These are phyloP conservation scores for Osmerus mordax DNA, from an alignment of 2,113 vertebrate genomes.

Conservation along the genomic window DNA sequence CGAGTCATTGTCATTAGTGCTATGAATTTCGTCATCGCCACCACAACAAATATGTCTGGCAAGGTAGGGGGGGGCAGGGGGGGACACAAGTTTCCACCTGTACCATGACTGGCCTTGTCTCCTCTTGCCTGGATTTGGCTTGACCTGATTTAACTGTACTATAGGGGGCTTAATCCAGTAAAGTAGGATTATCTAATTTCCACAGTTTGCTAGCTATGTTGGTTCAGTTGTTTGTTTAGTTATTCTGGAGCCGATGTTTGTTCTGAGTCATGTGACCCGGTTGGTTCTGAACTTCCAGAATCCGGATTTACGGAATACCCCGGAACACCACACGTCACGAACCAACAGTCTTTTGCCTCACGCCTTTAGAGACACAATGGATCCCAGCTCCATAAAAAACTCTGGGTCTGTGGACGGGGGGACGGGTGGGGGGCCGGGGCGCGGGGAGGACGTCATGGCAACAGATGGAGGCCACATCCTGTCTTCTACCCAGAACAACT, in stretches of 20 bases:
- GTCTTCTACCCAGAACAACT: conserved; percentile 43
- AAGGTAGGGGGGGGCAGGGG: neutral
- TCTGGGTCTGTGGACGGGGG: conserved; percentile 21
- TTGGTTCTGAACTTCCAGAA: too few relatives aligned
- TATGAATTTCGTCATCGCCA: neutral
- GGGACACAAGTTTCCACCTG: conserved; percentile 9
- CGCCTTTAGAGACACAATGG: too few relatives aligned
- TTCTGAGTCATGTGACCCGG: too few relatives aligned
- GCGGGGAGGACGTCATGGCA: conserved; percentile 1
- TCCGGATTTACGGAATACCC: too few relatives aligned
- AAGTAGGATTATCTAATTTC: too few relatives aligned
- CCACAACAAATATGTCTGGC: conserved; percentile 2
- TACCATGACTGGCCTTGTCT: conserved; percentile 15
- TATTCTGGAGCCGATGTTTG: too few relatives aligned
- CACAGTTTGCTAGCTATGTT: too few relatives aligned
- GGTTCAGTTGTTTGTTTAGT: too few relatives aligned
- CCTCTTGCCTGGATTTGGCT: conserved; percentile 19
- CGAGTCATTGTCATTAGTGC: conserved; percentile 4
- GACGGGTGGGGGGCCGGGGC: conserved; percentile 6
- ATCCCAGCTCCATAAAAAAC: neutral
- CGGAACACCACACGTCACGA: too few relatives aligned
- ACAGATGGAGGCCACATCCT: conserved; percentile 21
- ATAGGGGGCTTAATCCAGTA: neutral
- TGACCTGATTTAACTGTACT: conserved; percentile 30
- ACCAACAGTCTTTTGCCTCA: too few relatives aligned